These are phyloP conservation scores for Morelia viridis DNA, from an alignment of 2,797 vertebrate genomes.

Conservation along the genomic window DNA sequence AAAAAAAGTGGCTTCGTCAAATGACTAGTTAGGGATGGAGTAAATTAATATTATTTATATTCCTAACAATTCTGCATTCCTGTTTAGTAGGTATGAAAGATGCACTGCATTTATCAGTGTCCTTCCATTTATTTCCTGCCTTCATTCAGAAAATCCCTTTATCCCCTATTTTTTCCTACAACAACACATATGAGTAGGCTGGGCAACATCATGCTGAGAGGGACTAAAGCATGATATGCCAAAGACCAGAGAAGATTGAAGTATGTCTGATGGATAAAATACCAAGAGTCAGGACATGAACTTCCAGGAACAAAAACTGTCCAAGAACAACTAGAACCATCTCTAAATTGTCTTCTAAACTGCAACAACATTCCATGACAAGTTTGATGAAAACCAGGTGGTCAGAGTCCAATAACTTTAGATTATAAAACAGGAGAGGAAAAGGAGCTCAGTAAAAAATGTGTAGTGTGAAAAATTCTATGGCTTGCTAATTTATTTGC, in stretches of 20 bases:
- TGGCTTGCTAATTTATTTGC: not conserved
- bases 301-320: not conserved
- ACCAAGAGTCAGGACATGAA: not conserved
- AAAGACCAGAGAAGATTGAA: not conserved
- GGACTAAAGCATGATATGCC: not conserved
- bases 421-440: not conserved
- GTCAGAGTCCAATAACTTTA: not conserved
- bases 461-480: not conserved
- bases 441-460: not conserved
- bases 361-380: not conserved
- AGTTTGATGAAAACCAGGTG: not conserved
- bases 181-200: not conserved
- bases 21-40: not conserved
- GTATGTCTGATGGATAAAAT: not conserved
- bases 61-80: not conserved
- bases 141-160: not conserved
- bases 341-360: not conserved
- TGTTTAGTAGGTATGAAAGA: not conserved
- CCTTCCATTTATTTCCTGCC: not conserved
- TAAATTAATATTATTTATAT: conserved; percentile 15
- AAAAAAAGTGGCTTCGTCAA: conserved; percentile 19
- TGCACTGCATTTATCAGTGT: not conserved
- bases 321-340: not conserved
- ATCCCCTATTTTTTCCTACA: not conserved
- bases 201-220: not conserved